Percentiles rank a stretch among this genome's conserved stretches.
Conservation (phyloP, 2,888 invertebrate species). For the Drosophila pseudotakahashii region DNA sequence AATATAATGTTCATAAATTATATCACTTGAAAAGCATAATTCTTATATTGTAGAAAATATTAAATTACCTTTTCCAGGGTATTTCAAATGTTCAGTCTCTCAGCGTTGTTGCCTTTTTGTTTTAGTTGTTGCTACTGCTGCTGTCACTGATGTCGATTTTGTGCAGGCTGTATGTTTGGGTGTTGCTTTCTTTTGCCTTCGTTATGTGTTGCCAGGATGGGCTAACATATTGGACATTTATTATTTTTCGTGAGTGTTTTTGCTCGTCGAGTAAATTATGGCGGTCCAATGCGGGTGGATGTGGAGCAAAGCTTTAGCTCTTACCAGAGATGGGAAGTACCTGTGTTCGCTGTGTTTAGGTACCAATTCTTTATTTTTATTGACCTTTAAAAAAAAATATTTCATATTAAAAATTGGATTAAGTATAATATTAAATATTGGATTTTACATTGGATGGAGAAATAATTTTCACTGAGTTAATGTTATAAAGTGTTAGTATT, state of each 20-base stretch:
- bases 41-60: not conserved
- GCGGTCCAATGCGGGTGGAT: conserved; percentile 33
- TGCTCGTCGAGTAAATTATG: conserved; percentile 78
- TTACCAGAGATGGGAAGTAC: conserved; percentile 7
- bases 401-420: too few species aligned
- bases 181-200: conserved; percentile 61
- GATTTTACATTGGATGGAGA: not conserved
- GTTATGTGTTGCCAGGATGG: conserved; percentile 62
- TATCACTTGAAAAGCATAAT: too few species aligned
- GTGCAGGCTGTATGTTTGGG: conserved; percentile 36
- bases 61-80: not conserved
- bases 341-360: not conserved
- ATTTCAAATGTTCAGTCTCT: conserved; percentile 2
- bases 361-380: not conserved
- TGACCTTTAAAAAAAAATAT: not conserved
- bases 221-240: conserved; percentile 80
- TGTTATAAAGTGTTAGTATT: too few species aligned
- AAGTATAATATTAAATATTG: not conserved
- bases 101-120: conserved; percentile 20
- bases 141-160: conserved; percentile 58
- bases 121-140: conserved; percentile 38
- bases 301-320: conserved; percentile 5
- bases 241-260: conserved; percentile 79
- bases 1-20: too few species aligned
- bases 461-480: too few species aligned